Conservation (phyloP, 2,888 invertebrate genomes). For the Pseudococcus jackbeardsleyi region DNA sequence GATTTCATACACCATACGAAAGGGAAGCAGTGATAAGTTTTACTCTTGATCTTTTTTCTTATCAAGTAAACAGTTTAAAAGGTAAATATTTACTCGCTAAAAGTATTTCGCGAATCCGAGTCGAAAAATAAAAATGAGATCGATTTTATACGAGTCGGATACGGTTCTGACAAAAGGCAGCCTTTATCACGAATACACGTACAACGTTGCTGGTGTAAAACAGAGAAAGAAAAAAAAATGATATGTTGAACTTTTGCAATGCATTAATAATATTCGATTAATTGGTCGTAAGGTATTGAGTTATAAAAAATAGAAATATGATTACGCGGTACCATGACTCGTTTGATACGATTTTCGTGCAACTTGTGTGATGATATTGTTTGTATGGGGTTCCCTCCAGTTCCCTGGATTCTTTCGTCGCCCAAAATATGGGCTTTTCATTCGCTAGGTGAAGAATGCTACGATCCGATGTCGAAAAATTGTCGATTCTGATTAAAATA, state of each 20-base stretch:
- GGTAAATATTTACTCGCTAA: conserved; percentile 25
- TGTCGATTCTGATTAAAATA: conserved; percentile 16
- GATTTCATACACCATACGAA: background rate
- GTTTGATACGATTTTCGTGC: background rate
- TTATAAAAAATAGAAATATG: background rate
- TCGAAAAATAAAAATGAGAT: conserved; percentile 11
- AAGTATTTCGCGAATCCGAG: conserved; percentile 10
- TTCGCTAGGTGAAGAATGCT: too few species aligned
- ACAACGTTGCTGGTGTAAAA: background rate
- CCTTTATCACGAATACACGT: background rate
- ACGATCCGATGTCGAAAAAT: background rate
- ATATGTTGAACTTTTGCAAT: conserved; percentile 20
- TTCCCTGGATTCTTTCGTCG: background rate
- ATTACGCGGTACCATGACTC: background rate
- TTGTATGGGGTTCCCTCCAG: background rate
- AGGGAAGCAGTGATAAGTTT: conserved; percentile 4
- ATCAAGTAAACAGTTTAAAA: conserved; percentile 16
- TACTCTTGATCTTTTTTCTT: conserved; percentile 5
- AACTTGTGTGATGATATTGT: background rate
- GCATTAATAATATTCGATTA: background rate
- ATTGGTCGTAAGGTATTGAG: background rate
- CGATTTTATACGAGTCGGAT: background rate
- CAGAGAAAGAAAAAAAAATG: background rate
- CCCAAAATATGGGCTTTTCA: background rate
- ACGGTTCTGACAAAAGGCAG: background rate